phyloP scores from a whole-genome alignment of 2,113 vertebrate genomes.

The Ranitomeya variabilis region DNA sequence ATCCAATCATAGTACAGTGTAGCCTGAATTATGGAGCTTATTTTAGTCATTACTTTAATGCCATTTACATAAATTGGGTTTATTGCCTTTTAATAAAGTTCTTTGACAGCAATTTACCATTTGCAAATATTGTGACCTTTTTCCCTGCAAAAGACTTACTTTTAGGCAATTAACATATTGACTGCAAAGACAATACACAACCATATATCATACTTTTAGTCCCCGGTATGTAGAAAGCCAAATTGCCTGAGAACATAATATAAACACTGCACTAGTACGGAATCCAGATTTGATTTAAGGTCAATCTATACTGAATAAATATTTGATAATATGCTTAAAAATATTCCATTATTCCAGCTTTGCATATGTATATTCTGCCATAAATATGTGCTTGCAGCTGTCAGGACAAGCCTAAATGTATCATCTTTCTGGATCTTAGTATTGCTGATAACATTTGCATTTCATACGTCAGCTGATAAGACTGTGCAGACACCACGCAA shows the following conservation, averaged over 20 bases:
- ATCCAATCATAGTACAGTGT: background rate
- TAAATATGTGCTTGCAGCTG: slow-evolving; percentile 46
- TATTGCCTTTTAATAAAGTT: background rate
- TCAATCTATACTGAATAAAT: slow-evolving; percentile 46
- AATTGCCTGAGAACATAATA: slow-evolving; percentile 2
- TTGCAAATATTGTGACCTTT: background rate
- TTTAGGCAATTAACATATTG: slow-evolving; percentile 4
- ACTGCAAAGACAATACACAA: background rate
- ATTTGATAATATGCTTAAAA: slow-evolving; percentile 55
- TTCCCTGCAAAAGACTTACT: background rate
- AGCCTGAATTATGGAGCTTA: background rate
- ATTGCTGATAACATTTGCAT: slow-evolving; percentile 33
- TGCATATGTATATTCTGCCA: slow-evolving; percentile 49
- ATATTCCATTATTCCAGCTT: slow-evolving; percentile 58
- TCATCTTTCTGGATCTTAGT: slow-evolving; percentile 46
- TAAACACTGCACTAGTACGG: slow-evolving; percentile 1
- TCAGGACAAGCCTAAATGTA: slow-evolving; percentile 55
- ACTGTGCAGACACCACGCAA: slow-evolving; percentile 37
- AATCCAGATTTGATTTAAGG: slow-evolving; percentile 31
- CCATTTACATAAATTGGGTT: background rate
- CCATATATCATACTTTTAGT: background rate
- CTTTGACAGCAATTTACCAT: background rate
- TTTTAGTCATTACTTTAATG: background rate
- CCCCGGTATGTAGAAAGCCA: slow-evolving; percentile 9
- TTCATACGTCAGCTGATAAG: slow-evolving; percentile 21